Conservation (phyloP, 2,113 vertebrate species). For the Acanthisitta chloris region DNA sequence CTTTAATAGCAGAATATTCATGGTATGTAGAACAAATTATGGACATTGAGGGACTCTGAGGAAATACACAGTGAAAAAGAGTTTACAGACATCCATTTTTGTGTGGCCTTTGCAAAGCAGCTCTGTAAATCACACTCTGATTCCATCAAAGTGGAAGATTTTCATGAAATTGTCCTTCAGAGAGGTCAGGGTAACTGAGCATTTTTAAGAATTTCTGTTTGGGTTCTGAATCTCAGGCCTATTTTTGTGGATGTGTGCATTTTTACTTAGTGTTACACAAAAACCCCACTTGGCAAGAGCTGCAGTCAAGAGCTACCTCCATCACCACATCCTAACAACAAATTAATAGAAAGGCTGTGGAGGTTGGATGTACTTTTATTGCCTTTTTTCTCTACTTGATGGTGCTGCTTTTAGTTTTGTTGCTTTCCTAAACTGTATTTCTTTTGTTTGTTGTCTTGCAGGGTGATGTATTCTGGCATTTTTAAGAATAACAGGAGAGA, state of each 20-base stretch:
- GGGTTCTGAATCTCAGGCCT: not conserved
- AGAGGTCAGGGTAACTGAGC: not conserved
- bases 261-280: not conserved
- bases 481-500: not conserved
- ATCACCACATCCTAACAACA: not conserved
- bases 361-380: not conserved
- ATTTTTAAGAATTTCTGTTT: not conserved
- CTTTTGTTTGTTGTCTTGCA: not conserved
- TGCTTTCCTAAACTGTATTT: not conserved
- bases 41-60: not conserved
- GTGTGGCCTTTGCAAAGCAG: not conserved
- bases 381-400: not conserved
- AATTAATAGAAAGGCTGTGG: not conserved
- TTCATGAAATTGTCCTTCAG: not conserved
- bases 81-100: not conserved
- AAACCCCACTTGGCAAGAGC: not conserved
- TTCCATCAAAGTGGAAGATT: not conserved
- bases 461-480: not conserved
- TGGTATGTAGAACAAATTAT: not conserved
- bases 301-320: not conserved
- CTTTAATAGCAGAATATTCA: not conserved
- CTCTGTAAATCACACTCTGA: not conserved
- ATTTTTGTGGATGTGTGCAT: not conserved
- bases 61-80: not conserved
- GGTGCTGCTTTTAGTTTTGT: not conserved